Evolutionary conservation across 2,888 invertebrate species (phyloP), one percentile per base, ranked within the genome.

Genomic region (Trichacis sp.): DNA sequence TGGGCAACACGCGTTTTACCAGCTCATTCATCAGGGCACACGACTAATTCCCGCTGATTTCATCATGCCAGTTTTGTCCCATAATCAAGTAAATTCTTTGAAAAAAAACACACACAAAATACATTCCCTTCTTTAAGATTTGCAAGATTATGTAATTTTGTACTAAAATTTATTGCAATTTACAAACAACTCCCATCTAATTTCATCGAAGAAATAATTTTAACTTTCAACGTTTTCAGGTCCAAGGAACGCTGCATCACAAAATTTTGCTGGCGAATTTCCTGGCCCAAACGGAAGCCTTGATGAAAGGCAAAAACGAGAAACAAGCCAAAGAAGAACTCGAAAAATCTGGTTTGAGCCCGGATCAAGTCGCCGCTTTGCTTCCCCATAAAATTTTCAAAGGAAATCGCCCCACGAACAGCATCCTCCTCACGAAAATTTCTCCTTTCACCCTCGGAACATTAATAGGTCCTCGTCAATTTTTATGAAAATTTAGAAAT

Each of bases 1-100:
- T 85, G 99, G 99, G 0, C 99, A 99, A 80, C 99, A 99, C 86
- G 99, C 99, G 58, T 99, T 99, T 88, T 99, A 99, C 86, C 99
- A 99, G 85, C 89, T 99, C 45, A 95, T 99, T 70, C 99, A 99
- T 85, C 99, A 99, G 87, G 97, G 90, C 73, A 92, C 91, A 15
- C 89, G 96, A 66, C 85, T 98, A 73, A 95, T 99, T 78, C 98
- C 99, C 1, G 94, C 95, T 79, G 98, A 99, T 87, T 99, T 99
- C 84, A 93, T 99, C 76, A 96, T 96, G 6, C 95, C 98, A 0
- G 95, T 93, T 0, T 89, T 93, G 77, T 93, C 95, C 0, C 96
- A 97, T 77, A 98, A 98, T 85, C 73, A 79, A 74, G 84, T 83
- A 67, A 38, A 38, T 24, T 29, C 8, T 24, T 24, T 24, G n/a